A percentile compares a stretch with the other conserved stretches of the same genome.
Conservation (phyloP, 2,797 vertebrate species). For the Chaunax sp. region DNA sequence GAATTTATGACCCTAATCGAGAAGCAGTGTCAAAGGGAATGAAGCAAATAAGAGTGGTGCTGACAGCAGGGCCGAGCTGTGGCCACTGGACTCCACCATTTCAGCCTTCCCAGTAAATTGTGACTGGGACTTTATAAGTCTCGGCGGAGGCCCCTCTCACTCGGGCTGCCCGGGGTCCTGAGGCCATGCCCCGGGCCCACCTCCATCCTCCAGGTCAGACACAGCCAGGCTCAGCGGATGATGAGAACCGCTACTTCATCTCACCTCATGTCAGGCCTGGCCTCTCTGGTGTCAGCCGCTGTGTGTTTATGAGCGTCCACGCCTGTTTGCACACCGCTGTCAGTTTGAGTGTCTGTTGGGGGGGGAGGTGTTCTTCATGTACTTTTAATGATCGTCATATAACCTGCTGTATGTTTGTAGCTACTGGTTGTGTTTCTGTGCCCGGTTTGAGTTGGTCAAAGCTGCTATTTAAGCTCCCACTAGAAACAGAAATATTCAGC, state of each 20-base stretch:
- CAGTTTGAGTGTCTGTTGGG: slow-evolving; percentile 27
- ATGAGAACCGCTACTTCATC: slow-evolving; percentile 74
- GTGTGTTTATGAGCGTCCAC: too few relatives aligned
- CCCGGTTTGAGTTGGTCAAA: slow-evolving; percentile 56
- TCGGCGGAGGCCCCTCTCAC: slow-evolving; percentile 50
- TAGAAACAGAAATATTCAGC: slow-evolving; percentile 82
- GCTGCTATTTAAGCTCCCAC: slow-evolving; percentile 63
- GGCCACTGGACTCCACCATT: slow-evolving; percentile 63
- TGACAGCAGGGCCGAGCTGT: slow-evolving; percentile 56
- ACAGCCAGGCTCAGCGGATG: slow-evolving; percentile 56
- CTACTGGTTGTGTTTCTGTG: slow-evolving; percentile 42
- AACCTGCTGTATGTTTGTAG: slow-evolving; percentile 56
- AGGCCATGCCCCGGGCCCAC: slow-evolving; percentile 61
- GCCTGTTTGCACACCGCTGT: not conserved
- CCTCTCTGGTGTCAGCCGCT: slow-evolving; percentile 30
- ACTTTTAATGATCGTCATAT: slow-evolving; percentile 69
- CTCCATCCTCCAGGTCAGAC: slow-evolving; percentile 69
- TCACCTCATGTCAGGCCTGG: slow-evolving; percentile 64
- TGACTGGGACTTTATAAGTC: slow-evolving; percentile 68
- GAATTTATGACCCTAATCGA: slow-evolving; percentile 83
- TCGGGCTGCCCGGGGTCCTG: slow-evolving; percentile 48
- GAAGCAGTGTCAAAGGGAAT: slow-evolving; percentile 73
- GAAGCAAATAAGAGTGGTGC: slow-evolving; percentile 73
- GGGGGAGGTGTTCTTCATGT: slow-evolving; percentile 34
- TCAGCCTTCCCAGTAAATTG: slow-evolving; percentile 68